Percentiles rank a stretch among this genome's conserved stretches.
These are phyloP conservation scores for Burhinus bistriatus DNA, from an alignment of 2,113 vertebrate genomes.

Conservation along the genomic window DNA sequence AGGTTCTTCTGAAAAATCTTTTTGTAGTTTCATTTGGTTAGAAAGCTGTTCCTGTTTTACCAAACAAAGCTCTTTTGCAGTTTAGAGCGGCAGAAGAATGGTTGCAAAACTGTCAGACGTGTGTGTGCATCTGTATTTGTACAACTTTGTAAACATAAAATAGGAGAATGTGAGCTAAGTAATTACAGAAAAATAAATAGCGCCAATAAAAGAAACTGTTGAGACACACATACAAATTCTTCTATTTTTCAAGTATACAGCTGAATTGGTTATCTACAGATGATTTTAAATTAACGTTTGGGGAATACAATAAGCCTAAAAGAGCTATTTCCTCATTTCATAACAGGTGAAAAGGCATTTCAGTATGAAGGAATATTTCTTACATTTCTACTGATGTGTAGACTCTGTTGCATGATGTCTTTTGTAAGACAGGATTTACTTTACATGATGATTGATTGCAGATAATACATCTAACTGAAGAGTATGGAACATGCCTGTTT, in stretches of 20 bases:
- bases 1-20: background rate
- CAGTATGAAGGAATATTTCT: background rate
- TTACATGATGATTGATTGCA: background rate
- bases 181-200: slow-evolving; percentile 18
- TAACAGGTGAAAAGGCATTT: background rate
- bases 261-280: background rate
- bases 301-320: background rate
- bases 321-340: background rate
- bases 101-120: background rate
- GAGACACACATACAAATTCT: background rate
- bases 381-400: background rate
- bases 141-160: background rate
- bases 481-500: background rate
- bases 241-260: background rate
- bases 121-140: background rate
- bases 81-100: background rate
- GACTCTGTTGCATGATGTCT: background rate
- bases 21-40: background rate
- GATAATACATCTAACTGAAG: background rate
- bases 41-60: background rate
- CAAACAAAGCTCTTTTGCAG: background rate
- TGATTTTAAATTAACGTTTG: slow-evolving; percentile 9
- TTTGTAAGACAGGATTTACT: background rate
- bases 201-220: background rate
- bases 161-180: background rate